Conservation (phyloP, 2,888 invertebrate genomes). For the Tipula helvola region DNA sequence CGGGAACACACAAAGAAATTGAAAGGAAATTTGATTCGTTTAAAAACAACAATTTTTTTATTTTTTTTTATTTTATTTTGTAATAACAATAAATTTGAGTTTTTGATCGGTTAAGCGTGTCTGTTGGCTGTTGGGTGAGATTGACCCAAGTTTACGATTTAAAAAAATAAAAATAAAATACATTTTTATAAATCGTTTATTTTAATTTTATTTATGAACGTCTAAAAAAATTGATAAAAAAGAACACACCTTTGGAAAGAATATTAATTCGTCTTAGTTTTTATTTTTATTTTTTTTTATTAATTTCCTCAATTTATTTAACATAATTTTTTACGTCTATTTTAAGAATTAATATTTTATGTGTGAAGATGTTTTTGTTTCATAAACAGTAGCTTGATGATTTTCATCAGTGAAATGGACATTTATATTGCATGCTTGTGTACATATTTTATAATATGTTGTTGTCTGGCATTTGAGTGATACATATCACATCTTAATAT, state of each 20-base stretch:
- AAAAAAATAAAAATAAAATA: background rate
- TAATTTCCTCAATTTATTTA: background rate
- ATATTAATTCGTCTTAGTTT: background rate
- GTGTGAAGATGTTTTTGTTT: background rate
- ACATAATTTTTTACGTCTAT: background rate
- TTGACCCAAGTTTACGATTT: background rate
- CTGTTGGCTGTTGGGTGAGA: background rate
- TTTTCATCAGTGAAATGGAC: background rate
- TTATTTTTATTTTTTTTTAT: background rate
- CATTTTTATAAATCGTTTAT: background rate
- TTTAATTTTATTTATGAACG: background rate
- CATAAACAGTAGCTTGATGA: background rate
- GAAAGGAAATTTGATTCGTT: background rate
- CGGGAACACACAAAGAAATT: background rate
- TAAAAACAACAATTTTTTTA: background rate
- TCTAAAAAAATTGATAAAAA: background rate
- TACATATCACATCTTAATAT: background rate
- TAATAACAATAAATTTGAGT: background rate
- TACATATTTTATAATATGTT: background rate
- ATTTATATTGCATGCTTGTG: background rate
- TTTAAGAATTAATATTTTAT: background rate
- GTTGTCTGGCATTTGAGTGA: background rate
- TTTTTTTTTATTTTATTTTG: background rate
- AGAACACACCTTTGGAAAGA: background rate
- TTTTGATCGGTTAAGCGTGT: background rate